Conservation (phyloP, 1,140 invertebrate genomes). For the Limonius californicus region DNA sequence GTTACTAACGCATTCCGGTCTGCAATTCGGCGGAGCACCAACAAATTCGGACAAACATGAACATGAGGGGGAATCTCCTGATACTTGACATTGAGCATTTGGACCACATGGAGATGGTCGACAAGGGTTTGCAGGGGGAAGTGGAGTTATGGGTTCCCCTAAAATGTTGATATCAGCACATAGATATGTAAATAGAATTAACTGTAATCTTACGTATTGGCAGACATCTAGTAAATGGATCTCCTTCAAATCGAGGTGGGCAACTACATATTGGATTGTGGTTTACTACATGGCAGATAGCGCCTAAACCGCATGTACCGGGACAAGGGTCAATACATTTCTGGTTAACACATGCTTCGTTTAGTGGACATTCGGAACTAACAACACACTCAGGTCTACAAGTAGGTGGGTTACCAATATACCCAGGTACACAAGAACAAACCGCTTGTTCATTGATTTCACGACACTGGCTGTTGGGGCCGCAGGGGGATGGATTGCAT, state of each 20-base stretch:
- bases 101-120: slow-evolving; percentile 67
- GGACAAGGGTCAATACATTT: slow-evolving; percentile 68
- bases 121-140: slow-evolving; percentile 56
- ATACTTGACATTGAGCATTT: slow-evolving; percentile 61
- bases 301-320: slow-evolving; percentile 63
- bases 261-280: slow-evolving; percentile 68
- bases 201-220: slow-evolving; percentile 40
- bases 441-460: slow-evolving; percentile 66
- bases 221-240: slow-evolving; percentile 60
- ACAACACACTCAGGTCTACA: slow-evolving; percentile 67
- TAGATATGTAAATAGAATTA: too few species aligned
- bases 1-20: slow-evolving; percentile 63
- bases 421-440: slow-evolving; percentile 69
- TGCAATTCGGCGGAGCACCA: slow-evolving; percentile 62
- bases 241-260: slow-evolving; percentile 58
- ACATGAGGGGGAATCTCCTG: slow-evolving; percentile 60
- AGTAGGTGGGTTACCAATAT: slow-evolving; percentile 65
- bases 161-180: too few species aligned
- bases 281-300: slow-evolving; percentile 64
- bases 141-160: too few species aligned
- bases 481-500: slow-evolving; percentile 72
- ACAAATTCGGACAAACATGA: slow-evolving; percentile 59
- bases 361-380: slow-evolving; percentile 60
- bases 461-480: slow-evolving; percentile 71
- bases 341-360: slow-evolving; percentile 60